These are phyloP conservation scores for Prosopocoilus inquinatus DNA, from an alignment of 2,888 invertebrate genomes.

Conservation along the genomic window DNA sequence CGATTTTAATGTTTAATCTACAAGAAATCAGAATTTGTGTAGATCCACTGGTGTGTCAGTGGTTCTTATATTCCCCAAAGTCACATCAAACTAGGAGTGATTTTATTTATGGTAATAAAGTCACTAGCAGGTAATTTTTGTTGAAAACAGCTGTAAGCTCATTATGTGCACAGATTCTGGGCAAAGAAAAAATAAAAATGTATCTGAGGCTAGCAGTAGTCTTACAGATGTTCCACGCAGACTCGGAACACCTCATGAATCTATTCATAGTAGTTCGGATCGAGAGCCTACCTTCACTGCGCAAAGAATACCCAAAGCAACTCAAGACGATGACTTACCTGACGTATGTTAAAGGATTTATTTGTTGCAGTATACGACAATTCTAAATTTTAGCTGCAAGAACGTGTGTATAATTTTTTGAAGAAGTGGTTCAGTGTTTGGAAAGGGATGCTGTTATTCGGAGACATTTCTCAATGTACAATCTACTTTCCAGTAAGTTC, in stretches of 20 bases:
- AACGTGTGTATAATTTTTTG: constrained; percentile 44
- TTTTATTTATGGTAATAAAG: constrained; percentile 14
- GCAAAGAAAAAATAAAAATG: constrained; percentile 28
- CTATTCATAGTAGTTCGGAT: constrained; percentile 55
- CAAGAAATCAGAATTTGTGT: constrained; percentile 56
- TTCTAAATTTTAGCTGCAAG: constrained; percentile 39
- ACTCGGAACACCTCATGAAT: constrained; percentile 51
- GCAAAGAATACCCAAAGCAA: constrained; percentile 27
- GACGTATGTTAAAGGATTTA: constrained; percentile 33
- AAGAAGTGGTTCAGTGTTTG: constrained; percentile 55
- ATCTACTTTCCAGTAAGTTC: constrained; percentile 61
- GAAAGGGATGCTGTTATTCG: constrained; percentile 55
- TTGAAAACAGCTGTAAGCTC: background rate
- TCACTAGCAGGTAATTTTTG: background rate
- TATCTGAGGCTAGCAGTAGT: constrained; percentile 41
- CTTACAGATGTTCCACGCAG: constrained; percentile 47
- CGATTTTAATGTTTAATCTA: constrained; percentile 53
- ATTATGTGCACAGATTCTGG: constrained; percentile 16
- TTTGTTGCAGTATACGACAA: background rate
- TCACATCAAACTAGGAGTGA: constrained; percentile 23
- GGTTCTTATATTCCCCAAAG: constrained; percentile 59
- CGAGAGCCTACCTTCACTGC: constrained; percentile 33
- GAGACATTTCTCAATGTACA: constrained; percentile 59
- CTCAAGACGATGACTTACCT: constrained; percentile 30
- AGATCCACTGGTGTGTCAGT: constrained; percentile 65